Conservation (phyloP, 2,797 vertebrate species). For the Amazona finschi region DNA sequence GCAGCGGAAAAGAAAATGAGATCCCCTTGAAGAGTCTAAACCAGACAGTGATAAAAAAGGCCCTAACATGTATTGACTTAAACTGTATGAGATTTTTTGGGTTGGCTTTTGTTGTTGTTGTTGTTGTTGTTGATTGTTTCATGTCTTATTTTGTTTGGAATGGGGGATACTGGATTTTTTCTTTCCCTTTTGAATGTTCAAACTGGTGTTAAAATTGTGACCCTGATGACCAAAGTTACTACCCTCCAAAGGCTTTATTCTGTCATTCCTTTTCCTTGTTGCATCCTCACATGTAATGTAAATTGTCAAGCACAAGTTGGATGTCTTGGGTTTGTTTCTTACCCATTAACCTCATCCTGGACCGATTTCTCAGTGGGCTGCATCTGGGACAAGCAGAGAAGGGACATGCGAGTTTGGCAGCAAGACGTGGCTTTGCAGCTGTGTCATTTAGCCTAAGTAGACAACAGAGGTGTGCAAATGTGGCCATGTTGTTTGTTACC, state of each 20-base stretch:
- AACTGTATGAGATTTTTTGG: background rate
- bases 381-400: background rate
- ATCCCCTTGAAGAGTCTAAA: slow-evolving; percentile 33
- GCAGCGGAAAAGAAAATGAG: slow-evolving; percentile 29
- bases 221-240: background rate
- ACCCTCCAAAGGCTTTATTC: background rate
- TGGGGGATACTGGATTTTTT: fast-evolving
- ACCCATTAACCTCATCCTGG: background rate
- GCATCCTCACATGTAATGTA: fast-evolving
- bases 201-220: background rate
- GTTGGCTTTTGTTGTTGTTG: background rate
- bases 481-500: background rate
- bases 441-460: background rate
- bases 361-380: background rate
- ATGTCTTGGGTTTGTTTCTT: fast-evolving
- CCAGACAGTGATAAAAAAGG: slow-evolving; percentile 24
- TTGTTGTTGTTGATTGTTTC: background rate
- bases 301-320: background rate
- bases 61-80: background rate
- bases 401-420: background rate
- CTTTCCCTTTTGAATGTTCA: background rate
- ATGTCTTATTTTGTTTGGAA: background rate
- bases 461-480: background rate
- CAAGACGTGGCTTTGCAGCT: background rate
- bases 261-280: background rate